A percentile compares a stretch with the other conserved stretches of the same genome.
Evolutionary conservation across 30 jellyfish, hydroid and myxozoan species (phyloP).

Genomic region (Chironex yamaguchii): DNA sequence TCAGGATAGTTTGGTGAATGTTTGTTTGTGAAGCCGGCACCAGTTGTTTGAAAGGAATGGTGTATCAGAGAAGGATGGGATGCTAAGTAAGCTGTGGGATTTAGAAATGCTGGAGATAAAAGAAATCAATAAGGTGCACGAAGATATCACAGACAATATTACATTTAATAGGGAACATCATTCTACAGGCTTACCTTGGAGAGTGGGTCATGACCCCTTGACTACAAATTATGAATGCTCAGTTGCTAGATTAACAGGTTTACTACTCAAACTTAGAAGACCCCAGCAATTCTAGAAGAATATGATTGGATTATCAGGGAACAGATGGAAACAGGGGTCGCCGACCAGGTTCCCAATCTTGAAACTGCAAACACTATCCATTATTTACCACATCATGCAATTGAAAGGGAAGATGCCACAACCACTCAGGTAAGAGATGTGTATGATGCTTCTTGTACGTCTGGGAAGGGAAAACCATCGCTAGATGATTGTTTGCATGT

Average conservation of each 20-base stretch:
- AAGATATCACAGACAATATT: slow-evolving; percentile 12
- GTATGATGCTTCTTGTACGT: slow-evolving; percentile 16
- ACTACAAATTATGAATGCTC: background rate
- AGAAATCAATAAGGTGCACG: slow-evolving; percentile 1
- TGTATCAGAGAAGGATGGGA: no score
- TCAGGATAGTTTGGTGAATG: slow-evolving; percentile 25
- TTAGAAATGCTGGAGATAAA: slow-evolving; percentile 36
- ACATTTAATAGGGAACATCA: slow-evolving; percentile 1
- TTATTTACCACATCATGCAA: slow-evolving; percentile 37
- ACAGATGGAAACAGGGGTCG: slow-evolving; percentile 28
- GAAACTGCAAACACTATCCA: slow-evolving; percentile 8
- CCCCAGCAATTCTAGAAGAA: background rate
- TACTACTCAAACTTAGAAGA: slow-evolving; percentile 25
- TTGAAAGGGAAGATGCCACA: slow-evolving; percentile 19
- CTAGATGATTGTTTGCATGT: slow-evolving; percentile 61
- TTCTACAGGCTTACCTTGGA: slow-evolving; percentile 26
- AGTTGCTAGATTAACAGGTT: background rate
- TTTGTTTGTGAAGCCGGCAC: no score
- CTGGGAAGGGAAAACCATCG: slow-evolving; percentile 11
- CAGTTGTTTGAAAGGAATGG: no score
- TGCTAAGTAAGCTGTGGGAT: slow-evolving; percentile 3
- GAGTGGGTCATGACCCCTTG: slow-evolving; percentile 11
- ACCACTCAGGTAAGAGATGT: slow-evolving; percentile 52
- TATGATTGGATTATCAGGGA: slow-evolving; percentile 21
- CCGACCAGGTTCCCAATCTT: slow-evolving; percentile 15